Evolutionary conservation across 2,888 invertebrate species (phyloP), one percentile per base, ranked within the genome.

Genomic region (Drosophila multiciliata): DNA sequence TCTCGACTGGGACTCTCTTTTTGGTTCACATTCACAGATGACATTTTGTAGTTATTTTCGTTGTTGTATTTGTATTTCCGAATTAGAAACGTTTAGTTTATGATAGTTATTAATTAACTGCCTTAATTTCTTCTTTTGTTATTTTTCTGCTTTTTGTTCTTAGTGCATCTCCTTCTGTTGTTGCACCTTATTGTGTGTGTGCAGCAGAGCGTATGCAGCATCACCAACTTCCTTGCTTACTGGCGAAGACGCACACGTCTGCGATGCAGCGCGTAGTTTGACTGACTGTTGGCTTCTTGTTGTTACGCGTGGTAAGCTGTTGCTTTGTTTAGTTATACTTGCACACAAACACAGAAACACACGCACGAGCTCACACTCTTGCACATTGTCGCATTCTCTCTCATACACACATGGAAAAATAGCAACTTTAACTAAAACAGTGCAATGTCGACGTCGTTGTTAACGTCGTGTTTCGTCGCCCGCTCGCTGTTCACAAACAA

Each of bases 1-100:
- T 93, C 93, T 50, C 92, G 91, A 69, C 93, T 93, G 65, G 93
- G 93, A 62, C 93, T 93, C 78, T 92, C 93, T 89, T 93, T 93
- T 71, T 84, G 84, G 70, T 85, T 84, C 17, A 69, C 79, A 78
- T 87, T 84, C 17, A 74, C 87, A 45, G 86, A 85, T 65, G 91
- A 87, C 90, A 89, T 89, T 61, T 54, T 65, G 23, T 38, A 52
- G 20, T 26, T 52, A 17, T 42, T 65, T 1, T 11, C 23, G 23
- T 33, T 57, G 20, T 36, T 50, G 26, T 40, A 26, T 26, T 23
- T 57, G 2, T 8, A 40, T 26, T 33, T 52, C 15, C 45, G 15
- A 36, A 20, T 61, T 38, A 7, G 3, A 15, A 49, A 29, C 42
- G 54, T 23, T 55, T 26, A 26, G 36, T 54, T 20, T 15, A 45